A percentile compares a stretch with the other conserved stretches of the same genome.
These are phyloP conservation scores for Chionomys nivalis DNA, from an alignment of 2,113 vertebrate species.

Conservation along the genomic window DNA sequence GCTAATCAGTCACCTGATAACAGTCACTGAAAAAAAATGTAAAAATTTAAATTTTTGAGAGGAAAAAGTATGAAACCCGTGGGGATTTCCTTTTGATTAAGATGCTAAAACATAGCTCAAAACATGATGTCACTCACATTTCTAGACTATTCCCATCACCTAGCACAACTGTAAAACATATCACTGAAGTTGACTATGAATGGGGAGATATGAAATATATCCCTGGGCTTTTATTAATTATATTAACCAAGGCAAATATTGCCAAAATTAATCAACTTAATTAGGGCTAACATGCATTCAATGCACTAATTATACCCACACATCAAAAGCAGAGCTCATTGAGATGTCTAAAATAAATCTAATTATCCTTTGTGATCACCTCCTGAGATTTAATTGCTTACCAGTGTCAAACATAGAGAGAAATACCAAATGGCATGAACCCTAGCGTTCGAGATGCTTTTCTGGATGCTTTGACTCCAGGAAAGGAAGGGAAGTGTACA, in stretches of 20 bases:
- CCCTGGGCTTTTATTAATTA: not conserved
- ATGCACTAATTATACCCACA: constrained; percentile 18
- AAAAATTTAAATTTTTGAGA: not conserved
- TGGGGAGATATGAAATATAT: not conserved
- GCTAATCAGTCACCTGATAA: not conserved
- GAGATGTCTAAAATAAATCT: constrained; percentile 48
- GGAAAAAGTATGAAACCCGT: fast-evolving
- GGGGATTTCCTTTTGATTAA: not conserved
- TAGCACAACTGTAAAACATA: not conserved
- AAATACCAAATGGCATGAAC: not conserved
- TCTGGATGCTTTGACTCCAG: not conserved
- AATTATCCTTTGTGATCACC: constrained; percentile 20
- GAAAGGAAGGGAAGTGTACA: not conserved
- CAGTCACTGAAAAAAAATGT: not conserved
- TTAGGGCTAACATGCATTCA: constrained; percentile 5
- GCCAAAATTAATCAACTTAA: constrained; percentile 55
- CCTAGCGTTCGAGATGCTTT: not conserved
- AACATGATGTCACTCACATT: not conserved
- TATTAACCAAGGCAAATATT: constrained; percentile 51
- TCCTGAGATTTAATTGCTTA: constrained; percentile 52
- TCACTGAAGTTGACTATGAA: not conserved
- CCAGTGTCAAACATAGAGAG: not conserved
- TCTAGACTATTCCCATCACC: not conserved
- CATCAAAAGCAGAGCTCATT: constrained; percentile 48
- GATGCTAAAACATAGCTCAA: not conserved